Conservation (phyloP, 1,140 invertebrate genomes). For the Varroa destructor region DNA sequence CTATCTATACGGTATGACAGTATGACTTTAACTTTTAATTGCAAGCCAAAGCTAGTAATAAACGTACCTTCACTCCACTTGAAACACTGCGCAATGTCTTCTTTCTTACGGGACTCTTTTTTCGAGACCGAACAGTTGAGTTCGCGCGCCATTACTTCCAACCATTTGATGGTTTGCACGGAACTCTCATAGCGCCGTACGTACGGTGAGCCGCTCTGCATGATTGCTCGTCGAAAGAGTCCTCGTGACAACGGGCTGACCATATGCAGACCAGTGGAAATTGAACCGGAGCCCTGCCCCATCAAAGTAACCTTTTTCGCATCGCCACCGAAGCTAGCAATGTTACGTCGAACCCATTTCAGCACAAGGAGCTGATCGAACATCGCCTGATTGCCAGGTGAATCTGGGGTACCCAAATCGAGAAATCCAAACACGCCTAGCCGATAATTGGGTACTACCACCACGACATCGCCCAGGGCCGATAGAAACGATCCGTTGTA, state of each 20-base stretch:
- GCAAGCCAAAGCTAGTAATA: background rate
- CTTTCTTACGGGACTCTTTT: background rate
- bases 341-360: conserved; percentile 39
- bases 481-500: conserved; percentile 40
- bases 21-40: too few relatives aligned
- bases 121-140: conserved; percentile 20
- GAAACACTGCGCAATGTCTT: conserved; percentile 24
- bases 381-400: conserved; percentile 38
- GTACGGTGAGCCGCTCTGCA: conserved; percentile 36
- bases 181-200: conserved; percentile 1
- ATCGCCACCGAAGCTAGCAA: conserved; percentile 40
- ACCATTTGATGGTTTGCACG: conserved; percentile 11
- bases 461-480: conserved; percentile 37
- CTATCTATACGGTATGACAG: too few relatives aligned
- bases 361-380: conserved; percentile 43
- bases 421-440: conserved; percentile 36
- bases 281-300: conserved; percentile 42
- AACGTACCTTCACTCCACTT: conserved; percentile 21
- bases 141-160: background rate
- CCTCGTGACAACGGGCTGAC: conserved; percentile 37
- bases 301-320: conserved; percentile 43
- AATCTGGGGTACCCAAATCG: conserved; percentile 36
- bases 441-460: conserved; percentile 41
- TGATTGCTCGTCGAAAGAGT: conserved; percentile 39
- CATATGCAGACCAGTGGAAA: conserved; percentile 39